phyloP scores from a whole-genome alignment of 2,888 invertebrate genomes.

The Trachelus troglodyta region DNA sequence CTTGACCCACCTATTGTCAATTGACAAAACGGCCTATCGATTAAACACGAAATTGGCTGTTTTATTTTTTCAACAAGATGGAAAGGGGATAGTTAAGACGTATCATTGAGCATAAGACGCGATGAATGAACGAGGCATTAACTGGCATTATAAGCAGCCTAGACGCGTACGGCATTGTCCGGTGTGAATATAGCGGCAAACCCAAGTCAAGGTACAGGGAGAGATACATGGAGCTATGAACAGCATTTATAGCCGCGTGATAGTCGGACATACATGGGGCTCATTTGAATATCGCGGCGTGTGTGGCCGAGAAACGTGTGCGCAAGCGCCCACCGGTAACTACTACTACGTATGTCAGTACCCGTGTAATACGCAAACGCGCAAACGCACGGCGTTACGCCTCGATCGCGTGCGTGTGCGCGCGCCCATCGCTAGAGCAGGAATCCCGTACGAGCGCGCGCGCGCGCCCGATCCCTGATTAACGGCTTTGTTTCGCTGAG shows the following conservation, averaged over 20 bases:
- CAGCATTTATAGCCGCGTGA: constrained; percentile 37
- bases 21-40: background rate
- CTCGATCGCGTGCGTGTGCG: background rate
- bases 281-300: constrained; percentile 55
- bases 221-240: constrained; percentile 21
- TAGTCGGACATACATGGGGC: constrained; percentile 35
- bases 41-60: background rate
- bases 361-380: constrained; percentile 20
- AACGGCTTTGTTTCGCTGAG: constrained; percentile 13
- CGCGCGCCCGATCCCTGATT: constrained; percentile 1
- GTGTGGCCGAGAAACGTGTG: constrained; percentile 42
- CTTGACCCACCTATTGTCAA: background rate
- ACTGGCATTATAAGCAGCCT: background rate
- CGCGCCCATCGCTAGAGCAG: background rate
- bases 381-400: constrained; percentile 8
- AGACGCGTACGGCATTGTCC: background rate
- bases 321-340: constrained; percentile 35
- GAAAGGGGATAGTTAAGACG: background rate
- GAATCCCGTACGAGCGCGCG: background rate
- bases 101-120: background rate
- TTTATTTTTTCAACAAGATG: background rate
- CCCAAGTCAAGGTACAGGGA: background rate
- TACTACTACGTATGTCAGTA: background rate
- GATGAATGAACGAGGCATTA: constrained; percentile 6
- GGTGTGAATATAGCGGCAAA: constrained; percentile 5